A percentile compares a stretch with the other conserved stretches of the same genome.
phyloP scores from a whole-genome alignment of 2,113 vertebrate genomes.

The Micronisus gabar region DNA sequence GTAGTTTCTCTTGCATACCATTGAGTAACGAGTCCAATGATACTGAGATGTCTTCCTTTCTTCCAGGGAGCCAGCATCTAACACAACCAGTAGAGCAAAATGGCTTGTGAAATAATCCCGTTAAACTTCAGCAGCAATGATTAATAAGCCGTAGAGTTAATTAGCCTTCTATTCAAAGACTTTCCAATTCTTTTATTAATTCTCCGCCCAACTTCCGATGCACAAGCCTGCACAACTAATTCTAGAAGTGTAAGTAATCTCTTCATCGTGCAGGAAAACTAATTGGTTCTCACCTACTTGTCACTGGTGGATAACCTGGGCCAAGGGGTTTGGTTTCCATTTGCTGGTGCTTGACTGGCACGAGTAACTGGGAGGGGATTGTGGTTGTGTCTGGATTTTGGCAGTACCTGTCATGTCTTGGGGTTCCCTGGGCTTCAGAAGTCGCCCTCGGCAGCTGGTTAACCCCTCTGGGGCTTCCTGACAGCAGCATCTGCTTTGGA shows the following conservation, averaged over 20 bases:
- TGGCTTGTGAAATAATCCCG: neutral
- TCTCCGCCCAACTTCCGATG: neutral
- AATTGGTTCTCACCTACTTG: neutral
- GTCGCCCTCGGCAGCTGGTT: neutral
- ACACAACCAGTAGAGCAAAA: neutral
- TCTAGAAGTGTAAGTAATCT: neutral
- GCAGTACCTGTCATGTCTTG: neutral
- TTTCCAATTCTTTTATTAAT: neutral
- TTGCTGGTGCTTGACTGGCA: neutral
- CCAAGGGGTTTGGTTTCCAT: neutral
- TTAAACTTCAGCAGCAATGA: neutral
- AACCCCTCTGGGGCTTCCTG: neutral
- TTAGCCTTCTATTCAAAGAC: neutral
- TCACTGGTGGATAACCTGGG: neutral
- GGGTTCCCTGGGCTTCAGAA: neutral
- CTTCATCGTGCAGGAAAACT: neutral
- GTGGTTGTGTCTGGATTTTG: neutral
- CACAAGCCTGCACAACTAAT: neutral
- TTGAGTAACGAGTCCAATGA: neutral
- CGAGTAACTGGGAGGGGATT: neutral
- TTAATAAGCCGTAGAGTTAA: neutral
- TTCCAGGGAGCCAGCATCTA: neutral
- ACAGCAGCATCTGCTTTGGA: fast-evolving
- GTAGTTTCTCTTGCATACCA: neutral
- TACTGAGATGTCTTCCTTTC: neutral